Percentiles rank a stretch among this genome's conserved stretches.
Conservation (phyloP, 2,888 invertebrate genomes). For the Ganaspis brasiliensis region DNA sequence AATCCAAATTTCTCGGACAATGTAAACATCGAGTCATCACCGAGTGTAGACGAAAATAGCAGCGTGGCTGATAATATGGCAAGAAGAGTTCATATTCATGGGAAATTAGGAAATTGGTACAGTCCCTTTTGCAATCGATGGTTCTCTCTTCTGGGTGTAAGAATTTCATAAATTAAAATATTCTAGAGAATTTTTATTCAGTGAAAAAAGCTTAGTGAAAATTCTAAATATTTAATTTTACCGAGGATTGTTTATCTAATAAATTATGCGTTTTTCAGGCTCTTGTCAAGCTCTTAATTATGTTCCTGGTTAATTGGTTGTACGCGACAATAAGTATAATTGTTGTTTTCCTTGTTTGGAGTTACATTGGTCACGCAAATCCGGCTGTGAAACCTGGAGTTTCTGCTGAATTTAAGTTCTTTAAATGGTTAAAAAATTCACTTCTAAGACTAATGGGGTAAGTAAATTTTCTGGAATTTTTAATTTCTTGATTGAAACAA, state of each 20-base stretch:
- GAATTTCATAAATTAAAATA: too few species aligned
- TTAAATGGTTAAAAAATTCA: conserved; percentile 88
- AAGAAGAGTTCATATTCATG: conserved; percentile 88
- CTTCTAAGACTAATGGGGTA: conserved; percentile 90
- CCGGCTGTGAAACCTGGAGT: conserved; percentile 97
- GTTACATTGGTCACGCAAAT: conserved; percentile 97
- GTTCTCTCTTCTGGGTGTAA: conserved; percentile 95
- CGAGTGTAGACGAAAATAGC: conserved; percentile 77
- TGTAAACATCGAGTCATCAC: conserved; percentile 78
- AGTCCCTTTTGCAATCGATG: conserved; percentile 96
- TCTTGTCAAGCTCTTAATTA: conserved; percentile 91
- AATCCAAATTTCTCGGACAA: conserved; percentile 78
- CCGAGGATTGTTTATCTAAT: background rate
- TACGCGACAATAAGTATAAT: conserved; percentile 93
- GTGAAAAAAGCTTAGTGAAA: background rate
- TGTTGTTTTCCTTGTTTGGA: conserved; percentile 92
- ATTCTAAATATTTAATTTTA: background rate
- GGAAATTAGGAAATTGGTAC: conserved; percentile 97
- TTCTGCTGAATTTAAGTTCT: conserved; percentile 91
- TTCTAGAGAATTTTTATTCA: background rate
- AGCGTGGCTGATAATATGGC: conserved; percentile 73
- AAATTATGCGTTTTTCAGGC: conserved; percentile 83
- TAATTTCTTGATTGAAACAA: too few species aligned
- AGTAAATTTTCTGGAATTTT: conserved; percentile 72
- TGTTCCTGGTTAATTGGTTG: conserved; percentile 96